Evolutionary conservation across 2,888 invertebrate species (phyloP).

Genomic region (Drosophila macrothrix): DNA sequence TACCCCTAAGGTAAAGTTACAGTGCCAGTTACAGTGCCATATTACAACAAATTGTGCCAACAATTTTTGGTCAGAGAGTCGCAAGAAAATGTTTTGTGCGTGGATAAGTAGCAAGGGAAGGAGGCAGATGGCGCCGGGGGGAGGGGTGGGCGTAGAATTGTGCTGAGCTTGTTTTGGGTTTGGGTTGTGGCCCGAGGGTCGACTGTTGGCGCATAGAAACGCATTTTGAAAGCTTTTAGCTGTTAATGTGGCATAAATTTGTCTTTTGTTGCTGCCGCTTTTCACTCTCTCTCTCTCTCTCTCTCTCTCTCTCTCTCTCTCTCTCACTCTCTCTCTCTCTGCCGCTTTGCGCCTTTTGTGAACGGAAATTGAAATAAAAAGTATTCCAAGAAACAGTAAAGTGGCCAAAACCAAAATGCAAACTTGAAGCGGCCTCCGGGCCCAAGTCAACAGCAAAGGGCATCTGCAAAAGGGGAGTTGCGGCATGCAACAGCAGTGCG

Average conservation of each 20-base stretch:
- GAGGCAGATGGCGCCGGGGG: not conserved
- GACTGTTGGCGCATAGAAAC: conserved; percentile 67
- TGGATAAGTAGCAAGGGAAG: not conserved
- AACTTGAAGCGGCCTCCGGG: conserved; percentile 63
- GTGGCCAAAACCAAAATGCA: conserved; percentile 55
- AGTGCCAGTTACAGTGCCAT: conserved; percentile 46
- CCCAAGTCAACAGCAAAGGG: conserved; percentile 32
- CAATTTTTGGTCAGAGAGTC: conserved; percentile 70
- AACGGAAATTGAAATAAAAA: conserved; percentile 80
- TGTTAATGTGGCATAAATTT: conserved; percentile 82
- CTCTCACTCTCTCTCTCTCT: too few species aligned
- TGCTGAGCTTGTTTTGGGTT: not conserved
- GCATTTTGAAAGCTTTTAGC: conserved; percentile 81
- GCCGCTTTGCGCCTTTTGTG: conserved; percentile 40
- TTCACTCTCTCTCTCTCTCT: not conserved
- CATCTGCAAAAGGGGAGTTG: not conserved
- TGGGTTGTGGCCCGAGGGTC: conserved; percentile 47
- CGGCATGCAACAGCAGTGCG: conserved; percentile 60
- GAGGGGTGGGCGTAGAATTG: not conserved
- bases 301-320: not conserved
- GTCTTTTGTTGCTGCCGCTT: conserved; percentile 61
- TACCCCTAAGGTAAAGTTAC: conserved; percentile 43
- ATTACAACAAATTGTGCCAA: conserved; percentile 65
- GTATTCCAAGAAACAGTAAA: conserved; percentile 52
- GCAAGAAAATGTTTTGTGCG: conserved; percentile 46